These are phyloP conservation scores for Aleiodes sp. DNA, from an alignment of 1,140 invertebrate genomes.

Conservation along the genomic window DNA sequence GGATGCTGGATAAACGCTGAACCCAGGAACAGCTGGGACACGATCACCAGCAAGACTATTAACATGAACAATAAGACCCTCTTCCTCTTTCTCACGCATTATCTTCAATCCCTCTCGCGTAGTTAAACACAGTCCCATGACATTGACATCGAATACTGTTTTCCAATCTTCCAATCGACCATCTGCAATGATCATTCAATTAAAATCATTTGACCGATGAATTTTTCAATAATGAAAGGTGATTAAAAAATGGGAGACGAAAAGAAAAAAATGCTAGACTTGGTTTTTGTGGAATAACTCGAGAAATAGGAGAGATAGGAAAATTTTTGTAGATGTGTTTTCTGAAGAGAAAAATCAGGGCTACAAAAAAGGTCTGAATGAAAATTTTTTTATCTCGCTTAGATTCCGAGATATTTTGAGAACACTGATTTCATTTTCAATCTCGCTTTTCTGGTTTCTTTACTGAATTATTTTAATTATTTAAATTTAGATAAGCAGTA, in stretches of 20 bases:
- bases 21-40: constrained; percentile 64
- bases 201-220: neutral
- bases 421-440: no score
- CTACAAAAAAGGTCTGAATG: no score
- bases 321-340: no score
- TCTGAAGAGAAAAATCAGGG: no score
- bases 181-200: constrained; percentile 37
- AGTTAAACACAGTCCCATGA: constrained; percentile 67
- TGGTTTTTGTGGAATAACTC: no score
- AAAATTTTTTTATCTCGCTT: no score
- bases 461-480: no score
- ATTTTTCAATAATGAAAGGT: neutral
- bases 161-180: constrained; percentile 54
- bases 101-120: constrained; percentile 66
- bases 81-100: constrained; percentile 58
- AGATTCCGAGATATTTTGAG: no score
- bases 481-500: neutral
- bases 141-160: constrained; percentile 66
- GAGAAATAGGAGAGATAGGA: no score
- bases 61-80: constrained; percentile 46
- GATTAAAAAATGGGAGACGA: neutral
- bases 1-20: constrained; percentile 69
- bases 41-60: constrained; percentile 64
- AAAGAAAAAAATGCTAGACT: neutral
- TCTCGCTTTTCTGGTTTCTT: no score